Conservation (phyloP, 2,888 invertebrate genomes). For the Halictus quadricinctus region DNA sequence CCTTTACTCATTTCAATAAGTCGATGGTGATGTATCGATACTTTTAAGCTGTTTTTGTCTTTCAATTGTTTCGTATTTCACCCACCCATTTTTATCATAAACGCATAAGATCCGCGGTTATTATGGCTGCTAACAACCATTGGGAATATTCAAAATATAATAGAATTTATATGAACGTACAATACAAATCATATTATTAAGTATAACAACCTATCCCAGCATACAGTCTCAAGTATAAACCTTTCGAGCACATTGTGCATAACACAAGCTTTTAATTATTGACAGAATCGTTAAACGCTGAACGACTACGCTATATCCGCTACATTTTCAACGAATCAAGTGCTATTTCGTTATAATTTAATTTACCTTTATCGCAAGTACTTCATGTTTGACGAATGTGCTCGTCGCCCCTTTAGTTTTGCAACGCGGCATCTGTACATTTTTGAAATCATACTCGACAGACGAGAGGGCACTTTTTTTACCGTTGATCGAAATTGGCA, state of each 20-base stretch:
- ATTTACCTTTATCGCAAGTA: neutral
- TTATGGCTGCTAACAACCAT: too few relatives aligned
- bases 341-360: slow-evolving; percentile 3
- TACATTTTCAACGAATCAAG: neutral
- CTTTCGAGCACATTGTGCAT: neutral
- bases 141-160: too few relatives aligned
- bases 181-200: neutral
- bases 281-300: neutral
- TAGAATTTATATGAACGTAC: neutral
- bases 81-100: too few relatives aligned
- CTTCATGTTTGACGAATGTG: neutral
- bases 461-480: neutral
- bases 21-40: too few relatives aligned
- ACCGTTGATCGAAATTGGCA: neutral
- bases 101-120: too few relatives aligned
- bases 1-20: too few relatives aligned
- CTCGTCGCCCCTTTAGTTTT: neutral
- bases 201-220: neutral
- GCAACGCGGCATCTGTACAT: neutral
- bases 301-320: neutral
- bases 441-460: neutral
- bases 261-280: neutral
- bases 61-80: too few relatives aligned
- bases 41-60: too few relatives aligned
- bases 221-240: neutral